Base-by-base conservation (phyloP, 2,113 vertebrate genomes). In the Myiagra hebetior region DNA sequence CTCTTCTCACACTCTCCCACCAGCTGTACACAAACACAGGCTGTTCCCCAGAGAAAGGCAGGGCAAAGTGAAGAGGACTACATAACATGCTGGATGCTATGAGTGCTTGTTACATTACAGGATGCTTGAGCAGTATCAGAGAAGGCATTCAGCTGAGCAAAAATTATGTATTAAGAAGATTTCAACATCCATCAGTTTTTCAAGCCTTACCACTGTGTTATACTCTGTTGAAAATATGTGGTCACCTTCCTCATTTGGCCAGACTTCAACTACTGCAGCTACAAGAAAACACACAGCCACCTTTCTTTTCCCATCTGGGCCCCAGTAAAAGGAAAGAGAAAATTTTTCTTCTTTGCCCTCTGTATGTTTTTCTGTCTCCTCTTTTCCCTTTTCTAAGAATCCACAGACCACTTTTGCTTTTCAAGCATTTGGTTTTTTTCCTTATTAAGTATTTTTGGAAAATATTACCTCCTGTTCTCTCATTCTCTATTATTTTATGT, bases 11-110 rank as follows among this genome's bases (percentile, higher is more conserved):
- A 37, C 17, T 87, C 30, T 65, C 30, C 20, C n/a, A 44, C 10
- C 1, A 4, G 55, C 55, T 70, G 15, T 56, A 75, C 19, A 37
- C 63, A 83, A 33, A 50, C 39, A 57, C 4, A 49, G 35, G 13
- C 26, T 73, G 37, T 80, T 79, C 85, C 47, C 31, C 42, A 46
- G 31, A 79, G 49, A 74, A 80, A 85, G 24, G 26, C 33, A 57
- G 18, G 23, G 33, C 41, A 86, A 83, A 64, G 28, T 42, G 52
- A 89, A 79, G 46, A 83, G 27, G 49, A 65, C 52, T 27, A 21
- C 0, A 0, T 14, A 55, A 39, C 0, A 0, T 4, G 10, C 30
- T 87, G 46, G 33, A 42, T 72, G 47, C 30, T 63, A 9, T 1
- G 6, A 82, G 47, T 28, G 44, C 23, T 76, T 62, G 22, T 64